Evolutionary conservation across 2,113 vertebrate genomes (phyloP).

Genomic region (Arvicanthis niloticus): DNA sequence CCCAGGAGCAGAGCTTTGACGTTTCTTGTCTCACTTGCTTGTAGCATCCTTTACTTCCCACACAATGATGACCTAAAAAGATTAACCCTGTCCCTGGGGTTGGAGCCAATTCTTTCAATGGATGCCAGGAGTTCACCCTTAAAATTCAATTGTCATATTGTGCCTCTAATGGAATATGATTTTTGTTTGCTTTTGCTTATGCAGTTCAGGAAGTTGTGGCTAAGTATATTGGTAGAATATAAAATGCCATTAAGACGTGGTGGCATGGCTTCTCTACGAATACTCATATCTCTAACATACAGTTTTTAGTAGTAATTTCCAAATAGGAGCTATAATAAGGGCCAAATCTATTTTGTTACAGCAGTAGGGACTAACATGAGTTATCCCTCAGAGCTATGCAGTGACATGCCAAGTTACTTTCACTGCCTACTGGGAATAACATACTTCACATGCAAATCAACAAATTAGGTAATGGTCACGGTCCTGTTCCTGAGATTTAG

Average conservation of each 20-base stretch:
- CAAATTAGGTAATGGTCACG: constrained; percentile 68
- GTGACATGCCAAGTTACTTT: constrained; percentile 72
- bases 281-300: constrained; percentile 59
- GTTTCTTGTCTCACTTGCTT: neutral
- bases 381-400: constrained; percentile 70
- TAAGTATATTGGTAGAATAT: constrained; percentile 61
- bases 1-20: constrained; percentile 36
- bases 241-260: constrained; percentile 59
- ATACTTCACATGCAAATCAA: constrained; percentile 77
- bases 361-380: constrained; percentile 72
- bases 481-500: constrained; percentile 62
- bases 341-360: constrained; percentile 70
- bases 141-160: constrained; percentile 77
- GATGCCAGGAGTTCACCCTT: constrained; percentile 76
- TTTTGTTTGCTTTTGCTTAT: constrained; percentile 76
- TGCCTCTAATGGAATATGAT: constrained; percentile 72
- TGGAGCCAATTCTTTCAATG: constrained; percentile 77
- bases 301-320: constrained; percentile 81
- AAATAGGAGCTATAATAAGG: constrained; percentile 73
- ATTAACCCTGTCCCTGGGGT: constrained; percentile 74
- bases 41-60: constrained; percentile 51
- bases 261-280: constrained; percentile 69
- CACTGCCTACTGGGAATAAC: constrained; percentile 55
- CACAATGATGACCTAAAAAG: constrained; percentile 71
- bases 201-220: constrained; percentile 55